Evolutionary conservation across 2,797 vertebrate genomes (phyloP).

Genomic region (Acanthurus lineatus): DNA sequence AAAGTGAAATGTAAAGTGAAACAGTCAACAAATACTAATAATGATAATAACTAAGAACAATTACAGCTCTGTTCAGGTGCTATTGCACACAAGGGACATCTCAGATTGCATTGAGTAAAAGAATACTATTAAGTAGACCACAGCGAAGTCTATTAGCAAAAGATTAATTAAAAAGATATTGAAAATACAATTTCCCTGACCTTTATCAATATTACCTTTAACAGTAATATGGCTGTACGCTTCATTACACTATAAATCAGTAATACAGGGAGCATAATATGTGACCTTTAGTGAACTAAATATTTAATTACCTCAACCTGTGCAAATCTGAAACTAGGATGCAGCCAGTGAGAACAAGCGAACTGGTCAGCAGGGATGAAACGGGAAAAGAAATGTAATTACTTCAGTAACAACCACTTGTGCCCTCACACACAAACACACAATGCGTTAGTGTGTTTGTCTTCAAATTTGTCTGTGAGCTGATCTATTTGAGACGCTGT

Average conservation of each 20-base stretch:
- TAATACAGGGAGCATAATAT: constrained; percentile 34
- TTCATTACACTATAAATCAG: constrained; percentile 36
- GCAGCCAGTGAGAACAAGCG: constrained; percentile 2
- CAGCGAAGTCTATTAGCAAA: constrained; percentile 41
- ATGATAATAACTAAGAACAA: constrained; percentile 40
- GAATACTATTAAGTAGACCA: constrained; percentile 41
- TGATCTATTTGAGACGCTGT: constrained; percentile 48
- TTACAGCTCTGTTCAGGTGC: constrained; percentile 40
- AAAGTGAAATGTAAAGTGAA: no score
- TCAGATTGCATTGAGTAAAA: constrained; percentile 41
- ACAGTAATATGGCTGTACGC: constrained; percentile 22
- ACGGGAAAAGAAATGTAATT: constrained; percentile 43
- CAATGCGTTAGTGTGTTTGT: background rate
- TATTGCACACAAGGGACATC: constrained; percentile 28
- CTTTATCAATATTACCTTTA: constrained; percentile 45
- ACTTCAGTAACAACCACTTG: constrained; percentile 31
- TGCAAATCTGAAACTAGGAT: constrained; percentile 32
- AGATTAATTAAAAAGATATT: constrained; percentile 65
- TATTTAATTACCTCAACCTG: constrained; percentile 35
- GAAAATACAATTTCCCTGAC: constrained; percentile 54
- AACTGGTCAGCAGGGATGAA: constrained; percentile 24
- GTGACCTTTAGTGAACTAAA: constrained; percentile 50
- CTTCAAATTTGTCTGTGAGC: constrained; percentile 17
- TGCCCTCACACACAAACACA: background rate
- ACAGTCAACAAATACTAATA: constrained; percentile 26